Evolutionary conservation across 2,113 vertebrate species (phyloP).

Genomic region (Ploceus nigricollis): DNA sequence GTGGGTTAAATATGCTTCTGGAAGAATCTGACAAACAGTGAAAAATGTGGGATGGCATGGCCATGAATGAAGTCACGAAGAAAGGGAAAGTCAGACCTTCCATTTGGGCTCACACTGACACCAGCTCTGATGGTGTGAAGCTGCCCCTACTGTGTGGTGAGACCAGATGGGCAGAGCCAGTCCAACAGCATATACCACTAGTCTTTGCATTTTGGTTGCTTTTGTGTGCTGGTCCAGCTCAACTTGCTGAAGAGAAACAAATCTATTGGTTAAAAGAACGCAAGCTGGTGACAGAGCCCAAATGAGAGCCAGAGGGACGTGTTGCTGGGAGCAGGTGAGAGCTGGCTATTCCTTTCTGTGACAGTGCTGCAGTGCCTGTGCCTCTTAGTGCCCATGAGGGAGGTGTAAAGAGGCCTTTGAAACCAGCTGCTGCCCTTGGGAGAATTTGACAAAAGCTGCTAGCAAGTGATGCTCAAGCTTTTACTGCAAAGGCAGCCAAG

Average conservation of each 20-base stretch:
- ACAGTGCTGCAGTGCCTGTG: neutral
- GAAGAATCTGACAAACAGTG: neutral
- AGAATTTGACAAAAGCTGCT: neutral
- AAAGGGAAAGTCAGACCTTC: neutral
- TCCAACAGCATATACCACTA: neutral
- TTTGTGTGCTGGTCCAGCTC: neutral
- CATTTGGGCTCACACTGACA: neutral
- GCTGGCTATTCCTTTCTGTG: accelerated
- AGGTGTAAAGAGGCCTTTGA: neutral
- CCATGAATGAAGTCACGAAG: neutral
- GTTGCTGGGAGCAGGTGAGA: neutral
- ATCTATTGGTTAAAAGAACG: neutral
- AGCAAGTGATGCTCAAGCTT: neutral
- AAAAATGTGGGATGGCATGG: neutral
- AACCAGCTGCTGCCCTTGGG: neutral
- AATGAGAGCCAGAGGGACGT: accelerated
- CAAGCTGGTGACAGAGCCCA: neutral
- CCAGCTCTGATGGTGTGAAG: neutral
- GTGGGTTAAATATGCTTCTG: neutral
- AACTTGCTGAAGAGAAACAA: neutral
- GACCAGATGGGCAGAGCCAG: neutral
- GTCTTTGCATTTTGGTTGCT: neutral
- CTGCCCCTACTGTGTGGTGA: neutral
- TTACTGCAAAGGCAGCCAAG: neutral
- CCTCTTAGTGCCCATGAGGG: neutral